Base-by-base conservation (phyloP, 2,797 vertebrate species). In the Centropyge bicolor region DNA sequence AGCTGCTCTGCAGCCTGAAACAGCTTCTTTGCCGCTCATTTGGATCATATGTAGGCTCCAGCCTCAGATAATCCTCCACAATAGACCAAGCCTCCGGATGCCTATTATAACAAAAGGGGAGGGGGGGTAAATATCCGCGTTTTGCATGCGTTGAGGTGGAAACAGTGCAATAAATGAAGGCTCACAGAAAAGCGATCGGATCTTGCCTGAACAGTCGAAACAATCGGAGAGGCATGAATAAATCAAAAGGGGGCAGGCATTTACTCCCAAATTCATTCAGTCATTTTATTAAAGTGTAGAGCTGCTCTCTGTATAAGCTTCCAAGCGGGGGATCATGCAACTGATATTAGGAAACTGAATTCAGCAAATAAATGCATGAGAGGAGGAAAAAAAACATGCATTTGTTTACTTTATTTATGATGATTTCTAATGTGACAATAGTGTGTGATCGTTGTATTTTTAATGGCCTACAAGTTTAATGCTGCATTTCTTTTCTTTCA, bases 31-130 rank as follows among this genome's bases (percentile, higher is more conserved):
- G 59, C 22, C 65, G 74, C 66, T 86, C 81, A 84, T 73, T 86
- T 82, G 70, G 72, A 87, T 55, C 74, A 74, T 35, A 79, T 46
- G 84, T 70, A 83, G 57, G 70, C 84, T 76, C 5, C 77, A 86
- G 84, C 75, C 75, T 83, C 84, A 71, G 11, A 80, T 84, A 85
- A 89, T 86, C 87, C 76, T 61, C 81, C 84, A 86, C 84, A 87
- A 89, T 61, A 88, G 76, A 89, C 81, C 81, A 85, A 73, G 67
- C 83, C 89, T 75, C 74, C 70, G 63, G 57, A 80, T 80, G 73
- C 64, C 43, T 62, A 5, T 74, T 83, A 68, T 64, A 86, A 93
- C 90, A 93, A 92, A 90, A 90, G 82, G 73, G 71, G 75, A 74
- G 54, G n/a, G n/a, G n/a, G n/a, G n/a, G n/a, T n/a, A n/a, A 67